Evolutionary conservation across 2,888 invertebrate species (phyloP).

Genomic region (Zele albiditarsus): DNA sequence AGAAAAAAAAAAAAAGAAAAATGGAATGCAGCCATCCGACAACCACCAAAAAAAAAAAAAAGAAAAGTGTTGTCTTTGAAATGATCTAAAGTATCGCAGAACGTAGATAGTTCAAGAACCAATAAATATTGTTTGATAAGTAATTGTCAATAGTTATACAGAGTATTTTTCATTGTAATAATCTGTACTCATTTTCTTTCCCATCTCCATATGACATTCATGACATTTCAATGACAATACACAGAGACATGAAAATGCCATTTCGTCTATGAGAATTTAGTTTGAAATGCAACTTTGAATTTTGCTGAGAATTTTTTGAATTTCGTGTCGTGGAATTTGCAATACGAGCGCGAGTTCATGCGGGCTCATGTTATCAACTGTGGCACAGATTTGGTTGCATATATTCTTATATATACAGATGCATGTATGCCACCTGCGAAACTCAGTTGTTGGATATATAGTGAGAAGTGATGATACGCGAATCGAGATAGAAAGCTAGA

Average conservation of each 20-base stretch:
- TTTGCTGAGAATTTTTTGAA: neutral
- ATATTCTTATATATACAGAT: neutral
- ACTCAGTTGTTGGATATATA: neutral
- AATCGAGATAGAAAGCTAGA: neutral
- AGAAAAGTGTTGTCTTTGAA: neutral
- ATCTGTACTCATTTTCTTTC: too few species aligned
- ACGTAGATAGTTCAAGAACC: too few species aligned
- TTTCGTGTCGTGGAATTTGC: neutral
- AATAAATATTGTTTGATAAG: too few species aligned
- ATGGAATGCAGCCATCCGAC: neutral
- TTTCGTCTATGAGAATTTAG: neutral
- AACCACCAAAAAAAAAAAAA: neutral
- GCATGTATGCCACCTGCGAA: neutral
- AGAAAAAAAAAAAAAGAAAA: neutral
- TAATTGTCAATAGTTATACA: too few species aligned
- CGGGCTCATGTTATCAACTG: neutral
- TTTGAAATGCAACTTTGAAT: neutral
- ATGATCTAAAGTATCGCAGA: too few species aligned
- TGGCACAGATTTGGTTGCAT: slow-evolving; percentile 10
- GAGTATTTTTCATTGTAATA: too few species aligned
- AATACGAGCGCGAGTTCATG: neutral
- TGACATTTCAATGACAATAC: neutral
- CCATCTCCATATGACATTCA: too few species aligned
- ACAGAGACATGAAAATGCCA: neutral
- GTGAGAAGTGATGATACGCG: neutral